phyloP scores from a whole-genome alignment of 2,888 invertebrate species.

The Strigamia maritima region DNA sequence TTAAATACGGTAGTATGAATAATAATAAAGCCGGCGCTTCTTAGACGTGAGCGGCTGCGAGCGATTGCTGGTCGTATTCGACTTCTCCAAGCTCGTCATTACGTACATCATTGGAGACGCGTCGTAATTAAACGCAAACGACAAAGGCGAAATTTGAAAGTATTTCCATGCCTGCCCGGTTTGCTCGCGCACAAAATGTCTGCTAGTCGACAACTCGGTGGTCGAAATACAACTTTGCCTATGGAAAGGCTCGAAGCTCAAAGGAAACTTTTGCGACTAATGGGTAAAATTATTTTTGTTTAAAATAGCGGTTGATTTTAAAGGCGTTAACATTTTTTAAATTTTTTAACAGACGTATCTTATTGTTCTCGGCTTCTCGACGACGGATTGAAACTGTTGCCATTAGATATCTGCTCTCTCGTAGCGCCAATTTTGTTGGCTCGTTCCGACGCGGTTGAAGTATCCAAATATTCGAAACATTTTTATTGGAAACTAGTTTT shows the following conservation, averaged over 20 bases:
- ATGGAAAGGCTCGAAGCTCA: not conserved
- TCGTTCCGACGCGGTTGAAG: not conserved
- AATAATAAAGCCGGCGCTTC: no score
- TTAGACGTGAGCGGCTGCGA: not conserved
- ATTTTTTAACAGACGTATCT: not conserved
- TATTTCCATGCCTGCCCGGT: not conserved
- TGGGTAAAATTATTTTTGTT: not conserved
- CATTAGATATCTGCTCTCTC: not conserved
- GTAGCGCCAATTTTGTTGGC: not conserved
- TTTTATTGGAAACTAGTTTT: not conserved
- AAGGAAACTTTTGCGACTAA: not conserved
- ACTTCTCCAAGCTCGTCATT: not conserved
- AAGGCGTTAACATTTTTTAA: not conserved
- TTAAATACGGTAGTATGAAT: not conserved
- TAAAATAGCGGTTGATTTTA: not conserved
- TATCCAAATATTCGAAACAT: not conserved
- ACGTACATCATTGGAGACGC: slow-evolving; percentile 5
- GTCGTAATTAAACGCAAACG: not conserved
- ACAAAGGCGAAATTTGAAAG: not conserved
- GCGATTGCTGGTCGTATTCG: not conserved
- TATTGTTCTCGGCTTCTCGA: not conserved
- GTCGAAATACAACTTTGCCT: not conserved
- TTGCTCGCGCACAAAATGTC: not conserved
- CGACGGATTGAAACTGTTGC: not conserved
- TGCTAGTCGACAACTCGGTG: not conserved